A percentile compares a stretch with the other conserved stretches of the same genome.
Conservation (phyloP, 2,113 vertebrate genomes). For the Sinocyclocheilus anophthalmus region DNA sequence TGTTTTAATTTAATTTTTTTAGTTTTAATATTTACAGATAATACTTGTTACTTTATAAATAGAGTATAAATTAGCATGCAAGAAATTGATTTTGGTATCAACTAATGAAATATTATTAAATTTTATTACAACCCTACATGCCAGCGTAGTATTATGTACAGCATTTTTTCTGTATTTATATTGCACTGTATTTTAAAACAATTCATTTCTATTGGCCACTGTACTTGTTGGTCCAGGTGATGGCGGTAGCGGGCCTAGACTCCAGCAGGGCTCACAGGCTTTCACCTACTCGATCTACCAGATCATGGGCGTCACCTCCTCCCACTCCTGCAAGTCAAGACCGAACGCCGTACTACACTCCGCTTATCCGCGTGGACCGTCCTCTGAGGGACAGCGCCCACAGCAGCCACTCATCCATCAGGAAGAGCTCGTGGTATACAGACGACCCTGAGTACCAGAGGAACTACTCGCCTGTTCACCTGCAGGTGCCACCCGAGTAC, state of each 20-base stretch:
- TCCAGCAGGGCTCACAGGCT: constrained; percentile 92
- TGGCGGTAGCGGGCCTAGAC: constrained; percentile 97
- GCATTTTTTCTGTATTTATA: not conserved
- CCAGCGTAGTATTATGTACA: not conserved
- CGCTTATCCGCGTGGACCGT: constrained; percentile 93
- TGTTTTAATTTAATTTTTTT: not conserved
- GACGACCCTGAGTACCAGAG: constrained; percentile 88
- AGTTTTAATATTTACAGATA: not conserved
- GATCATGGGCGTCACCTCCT: constrained; percentile 96
- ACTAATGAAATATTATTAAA: not conserved
- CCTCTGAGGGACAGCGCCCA: constrained; percentile 82
- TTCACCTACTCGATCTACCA: constrained; percentile 91
- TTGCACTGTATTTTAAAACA: not conserved
- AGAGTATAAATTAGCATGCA: not conserved
- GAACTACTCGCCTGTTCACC: constrained; percentile 87
- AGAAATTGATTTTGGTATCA: not conserved
- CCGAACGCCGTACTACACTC: constrained; percentile 88
- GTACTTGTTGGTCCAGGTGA: constrained; percentile 78
- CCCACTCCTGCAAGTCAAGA: constrained; percentile 89
- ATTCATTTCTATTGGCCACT: not conserved
- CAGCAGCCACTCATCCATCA: constrained; percentile 87
- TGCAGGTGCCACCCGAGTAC: constrained; percentile 90
- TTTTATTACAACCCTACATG: not conserved
- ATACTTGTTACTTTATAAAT: not conserved
- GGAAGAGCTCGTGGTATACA: constrained; percentile 97